phyloP scores from a whole-genome alignment of 2,113 vertebrate species.

The Megalops atlanticus region DNA sequence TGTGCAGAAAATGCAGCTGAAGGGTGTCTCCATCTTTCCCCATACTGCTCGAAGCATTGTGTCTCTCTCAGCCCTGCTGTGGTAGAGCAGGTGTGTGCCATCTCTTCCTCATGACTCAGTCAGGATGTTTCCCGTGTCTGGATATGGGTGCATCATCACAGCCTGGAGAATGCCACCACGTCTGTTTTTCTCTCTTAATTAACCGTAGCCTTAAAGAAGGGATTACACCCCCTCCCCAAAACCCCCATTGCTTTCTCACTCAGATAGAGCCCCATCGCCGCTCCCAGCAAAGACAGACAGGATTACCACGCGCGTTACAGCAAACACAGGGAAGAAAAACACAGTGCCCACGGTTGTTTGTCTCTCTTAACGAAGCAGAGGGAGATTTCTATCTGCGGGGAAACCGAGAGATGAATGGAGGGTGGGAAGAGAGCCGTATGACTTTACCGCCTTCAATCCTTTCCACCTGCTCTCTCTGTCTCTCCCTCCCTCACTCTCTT shows the following conservation, averaged over 20 bases:
- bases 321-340: constrained; percentile 7
- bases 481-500: neutral
- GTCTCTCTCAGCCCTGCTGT: neutral
- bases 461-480: constrained; percentile 23
- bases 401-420: neutral
- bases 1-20: no score
- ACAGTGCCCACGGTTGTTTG: constrained; percentile 7
- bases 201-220: constrained; percentile 34
- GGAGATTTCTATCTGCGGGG: constrained; percentile 28
- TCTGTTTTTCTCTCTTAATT: constrained; percentile 37
- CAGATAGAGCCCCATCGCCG: constrained; percentile 7
- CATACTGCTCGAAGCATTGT: neutral
- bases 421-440: constrained; percentile 13
- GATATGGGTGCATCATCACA: no score
- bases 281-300: constrained; percentile 37
- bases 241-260: constrained; percentile 40
- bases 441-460: constrained; percentile 14
- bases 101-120: neutral
- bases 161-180: constrained; percentile 17
- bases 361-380: constrained; percentile 40
- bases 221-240: constrained; percentile 44
- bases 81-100: neutral
- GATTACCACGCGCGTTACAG: constrained; percentile 54
- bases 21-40: neutral
- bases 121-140: neutral